A percentile compares a stretch with the other conserved stretches of the same genome.
Evolutionary conservation across 2,797 vertebrate genomes (phyloP).

Genomic region (Urosaurus nigricauda): DNA sequence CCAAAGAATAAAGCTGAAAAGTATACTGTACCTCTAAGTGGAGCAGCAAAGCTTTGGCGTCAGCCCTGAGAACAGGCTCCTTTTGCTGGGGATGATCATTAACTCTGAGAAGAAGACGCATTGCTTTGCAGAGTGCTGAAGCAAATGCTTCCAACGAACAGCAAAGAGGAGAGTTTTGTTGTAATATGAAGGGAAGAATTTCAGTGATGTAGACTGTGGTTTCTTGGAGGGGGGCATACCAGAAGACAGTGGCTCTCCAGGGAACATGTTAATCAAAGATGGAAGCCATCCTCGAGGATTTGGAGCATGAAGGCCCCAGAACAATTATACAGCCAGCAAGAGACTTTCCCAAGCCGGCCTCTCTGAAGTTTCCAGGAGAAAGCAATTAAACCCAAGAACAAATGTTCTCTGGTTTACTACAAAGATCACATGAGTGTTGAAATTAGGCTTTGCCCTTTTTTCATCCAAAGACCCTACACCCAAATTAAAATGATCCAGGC

Average conservation of each 20-base stretch:
- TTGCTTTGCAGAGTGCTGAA: neutral
- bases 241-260: neutral
- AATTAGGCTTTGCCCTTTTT: no score
- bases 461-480: no score
- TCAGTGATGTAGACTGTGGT: neutral
- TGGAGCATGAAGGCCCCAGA: neutral
- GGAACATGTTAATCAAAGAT: slow-evolving; percentile 1
- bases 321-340: neutral
- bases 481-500: no score
- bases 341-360: neutral
- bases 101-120: neutral
- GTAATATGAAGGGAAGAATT: neutral
- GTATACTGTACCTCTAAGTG: neutral
- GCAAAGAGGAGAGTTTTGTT: neutral
- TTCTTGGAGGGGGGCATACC: neutral
- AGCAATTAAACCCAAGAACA: neutral
- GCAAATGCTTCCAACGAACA: neutral
- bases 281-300: neutral
- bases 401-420: neutral
- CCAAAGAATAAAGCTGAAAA: neutral
- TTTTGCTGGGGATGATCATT: neutral
- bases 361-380: neutral
- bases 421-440: no score
- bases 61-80: no score
- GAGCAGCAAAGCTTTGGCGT: neutral